Percentiles rank a stretch among this genome's conserved stretches.
phyloP scores from a whole-genome alignment of 1,140 invertebrate genomes.

The Drosophila ficusphila region DNA sequence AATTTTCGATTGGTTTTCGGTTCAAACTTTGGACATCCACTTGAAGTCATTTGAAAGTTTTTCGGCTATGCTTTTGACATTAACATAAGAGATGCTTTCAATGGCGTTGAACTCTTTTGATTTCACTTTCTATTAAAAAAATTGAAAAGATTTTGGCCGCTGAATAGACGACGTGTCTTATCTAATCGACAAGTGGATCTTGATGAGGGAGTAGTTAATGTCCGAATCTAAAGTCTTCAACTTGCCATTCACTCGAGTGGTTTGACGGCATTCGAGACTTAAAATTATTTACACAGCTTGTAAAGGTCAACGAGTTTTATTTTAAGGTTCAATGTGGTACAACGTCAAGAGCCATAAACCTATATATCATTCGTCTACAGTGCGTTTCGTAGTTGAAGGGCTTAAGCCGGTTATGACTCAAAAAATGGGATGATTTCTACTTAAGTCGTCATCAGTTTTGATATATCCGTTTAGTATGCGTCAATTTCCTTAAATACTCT shows the following conservation, averaged over 20 bases:
- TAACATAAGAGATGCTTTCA: slow-evolving; percentile 52
- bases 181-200: slow-evolving; percentile 25
- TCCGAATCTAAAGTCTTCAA: slow-evolving; percentile 16
- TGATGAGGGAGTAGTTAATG: slow-evolving; percentile 7
- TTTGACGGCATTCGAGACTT: slow-evolving; percentile 51
- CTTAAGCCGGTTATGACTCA: no score
- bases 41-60: slow-evolving; percentile 31
- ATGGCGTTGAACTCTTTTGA: slow-evolving; percentile 55
- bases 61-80: slow-evolving; percentile 26
- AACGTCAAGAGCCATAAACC: slow-evolving; percentile 64
- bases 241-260: slow-evolving; percentile 32
- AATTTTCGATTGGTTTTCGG: slow-evolving; percentile 8
- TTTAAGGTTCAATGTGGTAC: slow-evolving; percentile 54
- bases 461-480: no score
- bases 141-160: slow-evolving; percentile 23
- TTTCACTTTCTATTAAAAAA: slow-evolving; percentile 64
- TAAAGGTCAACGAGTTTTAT: slow-evolving; percentile 75
- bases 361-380: slow-evolving; percentile 43
- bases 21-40: slow-evolving; percentile 5
- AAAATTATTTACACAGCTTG: slow-evolving; percentile 61
- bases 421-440: no score
- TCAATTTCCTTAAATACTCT: no score
- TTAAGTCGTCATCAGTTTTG: no score
- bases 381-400: slow-evolving; percentile 16
- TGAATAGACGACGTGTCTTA: slow-evolving; percentile 20